These are phyloP conservation scores for Sebastes taczanowskii DNA, from an alignment of 2,797 vertebrate species.

Conservation along the genomic window DNA sequence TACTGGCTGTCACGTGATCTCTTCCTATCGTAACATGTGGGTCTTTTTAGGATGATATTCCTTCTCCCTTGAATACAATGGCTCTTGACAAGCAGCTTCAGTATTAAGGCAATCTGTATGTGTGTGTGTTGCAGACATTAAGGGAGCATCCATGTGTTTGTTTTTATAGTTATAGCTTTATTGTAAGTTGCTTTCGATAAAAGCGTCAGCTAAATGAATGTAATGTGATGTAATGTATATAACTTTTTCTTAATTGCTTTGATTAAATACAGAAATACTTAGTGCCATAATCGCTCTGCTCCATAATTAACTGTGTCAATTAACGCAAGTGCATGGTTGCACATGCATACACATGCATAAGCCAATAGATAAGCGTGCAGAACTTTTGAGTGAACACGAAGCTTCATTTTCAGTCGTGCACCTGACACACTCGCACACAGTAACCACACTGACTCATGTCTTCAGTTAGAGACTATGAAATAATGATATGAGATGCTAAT, in stretches of 20 bases:
- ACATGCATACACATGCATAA: background rate
- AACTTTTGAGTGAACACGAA: background rate
- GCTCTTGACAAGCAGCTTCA: background rate
- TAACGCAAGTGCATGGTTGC: background rate
- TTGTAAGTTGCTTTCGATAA: background rate
- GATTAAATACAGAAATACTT: conserved; percentile 51
- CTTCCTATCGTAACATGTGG: background rate
- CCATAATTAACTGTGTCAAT: conserved; percentile 29
- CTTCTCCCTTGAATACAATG: background rate
- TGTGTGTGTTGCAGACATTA: conserved; percentile 9
- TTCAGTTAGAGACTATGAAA: conserved; percentile 16
- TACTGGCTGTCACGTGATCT: background rate
- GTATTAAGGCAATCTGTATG: background rate
- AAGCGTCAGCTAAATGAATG: background rate
- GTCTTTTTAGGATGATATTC: background rate
- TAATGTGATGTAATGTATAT: background rate
- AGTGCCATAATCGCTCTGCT: conserved; percentile 32
- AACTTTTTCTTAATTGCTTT: conserved; percentile 47
- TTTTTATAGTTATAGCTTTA: conserved; percentile 6
- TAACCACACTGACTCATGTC: background rate
- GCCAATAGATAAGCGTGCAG: background rate
- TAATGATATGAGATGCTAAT: background rate
- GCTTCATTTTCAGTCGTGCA: background rate
- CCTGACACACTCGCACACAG: background rate
- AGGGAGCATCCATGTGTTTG: conserved; percentile 6